Conservation (phyloP, 2,797 vertebrate genomes). For the Urophycis tenuis region DNA sequence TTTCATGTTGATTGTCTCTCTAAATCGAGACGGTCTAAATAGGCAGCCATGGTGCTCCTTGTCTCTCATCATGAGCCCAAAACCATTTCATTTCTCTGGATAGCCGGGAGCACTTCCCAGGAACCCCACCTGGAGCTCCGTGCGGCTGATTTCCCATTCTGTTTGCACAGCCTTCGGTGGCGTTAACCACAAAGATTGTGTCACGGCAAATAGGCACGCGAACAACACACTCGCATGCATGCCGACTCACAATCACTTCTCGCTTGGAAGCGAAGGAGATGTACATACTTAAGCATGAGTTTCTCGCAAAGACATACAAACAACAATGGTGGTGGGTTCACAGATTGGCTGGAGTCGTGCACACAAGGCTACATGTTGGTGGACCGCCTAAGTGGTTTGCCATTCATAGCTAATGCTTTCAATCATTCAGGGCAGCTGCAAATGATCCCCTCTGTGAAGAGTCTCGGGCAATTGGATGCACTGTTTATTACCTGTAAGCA, state of each 20-base stretch:
- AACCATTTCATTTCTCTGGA: conserved; percentile 31
- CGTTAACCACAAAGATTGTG: background rate
- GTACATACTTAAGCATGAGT: background rate
- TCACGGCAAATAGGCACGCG: background rate
- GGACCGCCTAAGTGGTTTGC: conserved; percentile 58
- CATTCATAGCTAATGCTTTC: conserved; percentile 72
- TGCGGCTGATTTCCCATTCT: conserved; percentile 29
- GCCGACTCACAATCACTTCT: conserved; percentile 19
- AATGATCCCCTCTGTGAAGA: conserved; percentile 67
- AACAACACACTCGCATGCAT: conserved; percentile 40
- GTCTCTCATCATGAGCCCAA: conserved; percentile 39
- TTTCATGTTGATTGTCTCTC: conserved; percentile 20
- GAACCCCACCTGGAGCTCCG: conserved; percentile 19
- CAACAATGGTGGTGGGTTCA: background rate
- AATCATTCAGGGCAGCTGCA: conserved; percentile 69
- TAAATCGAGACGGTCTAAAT: conserved; percentile 8
- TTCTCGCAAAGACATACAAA: background rate
- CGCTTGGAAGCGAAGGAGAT: background rate
- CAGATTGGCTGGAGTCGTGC: background rate
- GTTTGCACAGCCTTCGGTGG: background rate
- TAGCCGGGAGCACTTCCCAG: conserved; percentile 11
- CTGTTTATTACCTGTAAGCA: conserved; percentile 73
- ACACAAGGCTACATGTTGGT: background rate
- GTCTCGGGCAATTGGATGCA: conserved; percentile 71
- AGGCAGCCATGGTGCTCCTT: conserved; percentile 6